Conservation (phyloP, 2,797 vertebrate species). For the Hafferia zeledoni region DNA sequence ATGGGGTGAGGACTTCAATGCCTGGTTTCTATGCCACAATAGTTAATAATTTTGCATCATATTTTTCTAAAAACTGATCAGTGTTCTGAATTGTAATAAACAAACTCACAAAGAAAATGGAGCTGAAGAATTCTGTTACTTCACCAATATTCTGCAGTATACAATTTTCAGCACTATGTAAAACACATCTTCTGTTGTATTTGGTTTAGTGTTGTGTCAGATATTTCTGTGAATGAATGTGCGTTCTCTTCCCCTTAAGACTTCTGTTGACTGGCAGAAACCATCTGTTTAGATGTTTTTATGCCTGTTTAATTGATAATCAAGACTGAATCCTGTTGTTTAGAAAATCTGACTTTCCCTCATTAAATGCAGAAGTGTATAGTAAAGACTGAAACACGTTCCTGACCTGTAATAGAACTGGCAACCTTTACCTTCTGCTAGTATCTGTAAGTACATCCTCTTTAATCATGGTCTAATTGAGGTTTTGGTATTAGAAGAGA, state of each 20-base stretch:
- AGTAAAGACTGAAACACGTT: constrained; percentile 8
- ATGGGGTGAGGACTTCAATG: neutral
- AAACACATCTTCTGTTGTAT: neutral
- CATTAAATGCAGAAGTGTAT: neutral
- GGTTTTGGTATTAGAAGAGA: constrained; percentile 3
- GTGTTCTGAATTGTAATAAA: neutral
- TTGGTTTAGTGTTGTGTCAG: constrained; percentile 26
- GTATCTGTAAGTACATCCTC: neutral
- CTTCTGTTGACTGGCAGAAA: constrained; percentile 54
- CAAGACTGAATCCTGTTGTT: constrained; percentile 56
- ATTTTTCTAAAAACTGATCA: neutral
- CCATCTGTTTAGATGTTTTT: constrained; percentile 70
- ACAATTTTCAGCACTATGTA: neutral
- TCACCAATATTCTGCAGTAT: neutral
- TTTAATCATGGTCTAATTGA: constrained; percentile 52
- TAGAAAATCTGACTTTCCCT: constrained; percentile 53
- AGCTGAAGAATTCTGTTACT: neutral
- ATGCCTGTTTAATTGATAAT: constrained; percentile 71
- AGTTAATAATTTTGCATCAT: neutral
- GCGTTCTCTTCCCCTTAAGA: constrained; percentile 48
- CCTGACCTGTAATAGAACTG: constrained; percentile 20
- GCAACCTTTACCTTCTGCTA: constrained; percentile 1
- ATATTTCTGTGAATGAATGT: constrained; percentile 39
- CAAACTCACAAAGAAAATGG: neutral
- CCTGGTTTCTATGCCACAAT: neutral